These are phyloP conservation scores for Penaeus japonicus DNA, from an alignment of 1,140 invertebrate species.

Conservation along the genomic window DNA sequence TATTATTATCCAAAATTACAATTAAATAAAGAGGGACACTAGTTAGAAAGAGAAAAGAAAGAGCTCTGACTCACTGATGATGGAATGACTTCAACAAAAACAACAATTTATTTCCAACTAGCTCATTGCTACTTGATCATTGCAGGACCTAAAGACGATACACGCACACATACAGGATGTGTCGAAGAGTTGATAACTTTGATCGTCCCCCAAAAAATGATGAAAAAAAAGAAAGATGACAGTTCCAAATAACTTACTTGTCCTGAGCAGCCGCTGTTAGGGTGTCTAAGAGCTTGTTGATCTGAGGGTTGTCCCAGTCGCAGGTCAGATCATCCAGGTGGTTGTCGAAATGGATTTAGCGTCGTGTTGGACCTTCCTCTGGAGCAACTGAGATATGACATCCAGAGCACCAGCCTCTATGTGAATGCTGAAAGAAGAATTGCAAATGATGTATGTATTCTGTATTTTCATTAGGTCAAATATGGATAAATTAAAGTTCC, in stretches of 20 bases:
- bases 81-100: too few species aligned
- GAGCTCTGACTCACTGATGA: too few species aligned
- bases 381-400: slow-evolving; percentile 72
- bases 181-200: too few species aligned
- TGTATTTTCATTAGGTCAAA: neutral
- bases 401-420: slow-evolving; percentile 48
- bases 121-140: too few species aligned
- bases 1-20: too few species aligned
- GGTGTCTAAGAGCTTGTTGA: slow-evolving; percentile 66
- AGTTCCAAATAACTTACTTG: neutral
- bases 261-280: slow-evolving; percentile 42
- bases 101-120: too few species aligned
- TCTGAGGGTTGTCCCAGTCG: slow-evolving; percentile 81
- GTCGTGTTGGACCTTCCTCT: slow-evolving; percentile 73
- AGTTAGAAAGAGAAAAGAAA: too few species aligned
- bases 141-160: too few species aligned
- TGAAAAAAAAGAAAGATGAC: too few species aligned
- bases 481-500: neutral
- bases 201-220: too few species aligned
- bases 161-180: too few species aligned
- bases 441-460: neutral
- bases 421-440: slow-evolving; percentile 31
- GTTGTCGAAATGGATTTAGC: slow-evolving; percentile 90
- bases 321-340: slow-evolving; percentile 83
- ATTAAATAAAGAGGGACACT: too few species aligned